Evolutionary conservation across 1,140 invertebrate species (phyloP), one percentile per base, ranked within the genome.

Genomic region (Latrodectus geometricus): DNA sequence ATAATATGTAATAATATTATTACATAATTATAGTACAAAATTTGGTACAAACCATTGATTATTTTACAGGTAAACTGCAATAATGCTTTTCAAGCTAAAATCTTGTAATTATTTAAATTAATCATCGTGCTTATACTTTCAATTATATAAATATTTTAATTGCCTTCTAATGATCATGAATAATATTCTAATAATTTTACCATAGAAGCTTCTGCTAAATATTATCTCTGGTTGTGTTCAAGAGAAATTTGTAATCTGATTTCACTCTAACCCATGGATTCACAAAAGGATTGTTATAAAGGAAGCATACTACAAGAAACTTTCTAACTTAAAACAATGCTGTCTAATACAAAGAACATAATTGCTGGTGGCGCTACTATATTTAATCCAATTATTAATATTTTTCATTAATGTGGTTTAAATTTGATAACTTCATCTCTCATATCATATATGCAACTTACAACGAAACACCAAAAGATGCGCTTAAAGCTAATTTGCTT

Each of bases 181-280:
- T 48, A 72, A 81, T 50, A 9, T 15, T 84, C 82, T 84, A 49
- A 84, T 76, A 73, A 72, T 84, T 75, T 49, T 68, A 61, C 76
- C 72, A 68, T 49, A 49, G 73, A 84, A 66, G 82, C 82, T 84
- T 84, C 76, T 14, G 21, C 52, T 75, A 75, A 84, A 20, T 56
- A 35, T 66, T n/a, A 23, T 20, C 72, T 84, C 80, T 83, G 82
- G 82, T 84, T 84, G 82, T 69, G 82, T 76, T 80, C 50, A 69
- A 84, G 82, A 76, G 82, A 84, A 75, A 84, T 73, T 84, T 84
- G 17, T 84, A 84, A 76, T 50, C 35, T 35, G 35, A 35, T 5
- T 35, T 35, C 5, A 35, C 35, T 35, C 35, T 35, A 35, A 35
- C 35, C 35, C 35, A 35, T 35, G 35, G 35, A 35, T 35, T 35